Evolutionary conservation across 2,797 vertebrate species (phyloP).

Genomic region (Trichosurus vulpecula): DNA sequence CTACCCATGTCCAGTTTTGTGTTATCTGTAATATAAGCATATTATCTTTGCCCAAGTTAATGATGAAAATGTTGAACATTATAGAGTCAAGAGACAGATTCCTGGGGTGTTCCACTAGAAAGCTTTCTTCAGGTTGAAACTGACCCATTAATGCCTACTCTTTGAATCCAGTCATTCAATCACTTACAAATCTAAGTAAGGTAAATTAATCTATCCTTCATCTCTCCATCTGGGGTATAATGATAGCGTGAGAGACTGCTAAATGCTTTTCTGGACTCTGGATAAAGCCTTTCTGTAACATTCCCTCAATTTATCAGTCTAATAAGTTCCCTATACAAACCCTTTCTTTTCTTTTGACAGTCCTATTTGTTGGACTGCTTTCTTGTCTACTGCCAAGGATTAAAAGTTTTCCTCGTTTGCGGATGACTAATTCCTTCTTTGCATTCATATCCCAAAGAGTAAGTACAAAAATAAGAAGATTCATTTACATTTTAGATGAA

Average conservation of each 20-base stretch:
- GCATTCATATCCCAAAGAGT: neutral
- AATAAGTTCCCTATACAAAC: neutral
- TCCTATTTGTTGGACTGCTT: neutral
- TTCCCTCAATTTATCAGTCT: neutral
- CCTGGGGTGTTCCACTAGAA: neutral
- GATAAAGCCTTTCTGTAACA: neutral
- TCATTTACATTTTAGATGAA: neutral
- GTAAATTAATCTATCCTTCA: neutral
- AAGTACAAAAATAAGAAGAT: neutral
- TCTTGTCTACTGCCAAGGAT: neutral
- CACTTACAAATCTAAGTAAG: neutral
- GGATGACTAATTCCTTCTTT: neutral
- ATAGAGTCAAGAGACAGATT: neutral
- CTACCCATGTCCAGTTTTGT: neutral
- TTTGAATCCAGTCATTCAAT: neutral
- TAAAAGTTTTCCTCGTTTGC: neutral
- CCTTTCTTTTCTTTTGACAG: neutral
- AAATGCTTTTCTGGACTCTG: neutral
- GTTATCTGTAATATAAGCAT: neutral
- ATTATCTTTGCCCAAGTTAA: neutral
- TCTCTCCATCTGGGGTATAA: neutral
- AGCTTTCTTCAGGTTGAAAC: neutral
- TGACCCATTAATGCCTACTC: neutral
- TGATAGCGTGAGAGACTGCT: neutral
- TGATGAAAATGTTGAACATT: neutral